These are phyloP conservation scores for Falco concolor DNA, from an alignment of 2,797 vertebrate genomes.

Conservation along the genomic window DNA sequence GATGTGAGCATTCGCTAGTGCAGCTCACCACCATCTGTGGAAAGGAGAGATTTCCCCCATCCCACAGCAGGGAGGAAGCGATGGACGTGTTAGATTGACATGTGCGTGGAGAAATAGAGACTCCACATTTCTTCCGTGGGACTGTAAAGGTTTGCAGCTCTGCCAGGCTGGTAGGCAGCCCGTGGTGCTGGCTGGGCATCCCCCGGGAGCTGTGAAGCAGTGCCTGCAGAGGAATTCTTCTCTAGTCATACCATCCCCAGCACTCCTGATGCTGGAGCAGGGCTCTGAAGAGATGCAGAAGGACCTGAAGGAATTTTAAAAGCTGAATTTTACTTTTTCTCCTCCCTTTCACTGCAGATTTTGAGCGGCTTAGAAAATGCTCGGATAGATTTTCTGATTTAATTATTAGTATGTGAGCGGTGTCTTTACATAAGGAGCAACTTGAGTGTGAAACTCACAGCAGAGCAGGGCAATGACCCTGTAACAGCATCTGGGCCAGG, in stretches of 20 bases:
- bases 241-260: not conserved
- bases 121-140: rapidly evolving
- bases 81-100: rapidly evolving
- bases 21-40: not conserved
- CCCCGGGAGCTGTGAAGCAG: not conserved
- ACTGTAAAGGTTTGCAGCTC: not conserved
- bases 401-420: not conserved
- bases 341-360: not conserved
- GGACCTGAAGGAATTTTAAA: not conserved
- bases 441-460: not conserved
- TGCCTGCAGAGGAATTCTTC: not conserved
- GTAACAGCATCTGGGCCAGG: not conserved
- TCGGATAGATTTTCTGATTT: not conserved
- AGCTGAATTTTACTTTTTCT: not conserved
- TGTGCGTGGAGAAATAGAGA: not conserved
- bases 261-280: not conserved
- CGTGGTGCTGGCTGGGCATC: not conserved
- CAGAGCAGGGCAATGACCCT: not conserved
- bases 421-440: not conserved
- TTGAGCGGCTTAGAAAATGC: not conserved
- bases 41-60: not conserved
- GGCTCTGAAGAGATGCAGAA: not conserved
- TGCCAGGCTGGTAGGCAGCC: not conserved
- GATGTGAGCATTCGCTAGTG: not conserved
- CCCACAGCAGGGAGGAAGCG: not conserved